Evolutionary conservation across 2,113 vertebrate species (phyloP), one percentile per base, ranked within the genome.

Genomic region (Urocynchramus pylzowi): DNA sequence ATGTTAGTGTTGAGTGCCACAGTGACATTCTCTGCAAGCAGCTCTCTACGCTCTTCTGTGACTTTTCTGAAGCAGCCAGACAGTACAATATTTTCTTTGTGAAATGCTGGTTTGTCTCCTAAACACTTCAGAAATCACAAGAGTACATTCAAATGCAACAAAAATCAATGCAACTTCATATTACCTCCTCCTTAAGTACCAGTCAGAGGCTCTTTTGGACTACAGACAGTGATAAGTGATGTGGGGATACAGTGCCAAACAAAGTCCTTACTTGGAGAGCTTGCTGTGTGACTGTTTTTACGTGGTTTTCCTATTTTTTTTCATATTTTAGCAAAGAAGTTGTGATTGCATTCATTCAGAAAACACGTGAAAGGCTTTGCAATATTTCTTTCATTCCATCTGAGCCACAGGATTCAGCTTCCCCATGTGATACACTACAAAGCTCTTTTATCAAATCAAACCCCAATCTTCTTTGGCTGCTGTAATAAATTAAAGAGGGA

Each of bases 391-490:
- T 79, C n/a, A 60, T 65, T 91, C 41, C 57, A 89, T n/a, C 24
- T 71, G 69, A 95, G 24, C 37, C 54, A 83, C 16, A 82, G n/a
- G 28, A 14, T 93, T 52, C 85, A 86, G 39, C 33, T 88, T 91
- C 37, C 75, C 33, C 23, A 39, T 56, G 27, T 44, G 47, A 79
- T 47, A 77, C 4, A 28, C 8, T 76, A 39, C 13, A 54, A 78
- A 84, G 23, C 42, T 71, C 26, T 90, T 90, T 24, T 44, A 94
- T 74, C 28, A 91, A 94, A 88, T 52, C 31, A 15, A 91, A 93
- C 28, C 63, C 33, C 42, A 67, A 39, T 80, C 52, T 91, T 70
- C 50, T 93, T 68, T 64, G 86, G 42, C 60, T 95, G 39, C 42
- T 86, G 27, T 84, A 86, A 77, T 77, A 92, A 78, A 65, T 57